A percentile compares a stretch with the other conserved stretches of the same genome.
These are phyloP conservation scores for Phyllopteryx taeniolatus DNA, from an alignment of 2,113 vertebrate species.

Conservation along the genomic window DNA sequence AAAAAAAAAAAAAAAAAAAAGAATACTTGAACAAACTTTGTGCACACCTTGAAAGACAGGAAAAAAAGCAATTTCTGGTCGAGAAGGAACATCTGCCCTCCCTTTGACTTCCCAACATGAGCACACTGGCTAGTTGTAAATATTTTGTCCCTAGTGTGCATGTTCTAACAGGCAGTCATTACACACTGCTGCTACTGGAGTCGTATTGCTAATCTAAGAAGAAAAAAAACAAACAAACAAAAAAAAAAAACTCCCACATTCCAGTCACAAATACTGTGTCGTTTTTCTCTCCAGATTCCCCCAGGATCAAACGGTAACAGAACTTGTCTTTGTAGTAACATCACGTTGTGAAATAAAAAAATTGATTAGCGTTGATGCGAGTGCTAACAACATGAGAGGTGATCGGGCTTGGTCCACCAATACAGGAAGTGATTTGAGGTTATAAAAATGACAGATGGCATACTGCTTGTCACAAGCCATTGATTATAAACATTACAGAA, in stretches of 20 bases:
- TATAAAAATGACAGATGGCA: too few species aligned
- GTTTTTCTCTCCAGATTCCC: neutral
- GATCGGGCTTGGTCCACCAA: neutral
- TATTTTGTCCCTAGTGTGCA: slow-evolving; percentile 53
- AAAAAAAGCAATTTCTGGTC: slow-evolving; percentile 5
- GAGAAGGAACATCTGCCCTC: slow-evolving; percentile 17
- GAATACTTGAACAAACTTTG: neutral
- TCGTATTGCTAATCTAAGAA: slow-evolving; percentile 47
- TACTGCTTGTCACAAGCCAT: too few species aligned
- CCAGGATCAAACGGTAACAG: neutral
- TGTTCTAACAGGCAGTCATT: slow-evolving; percentile 58
- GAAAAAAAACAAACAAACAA: slow-evolving; percentile 18
- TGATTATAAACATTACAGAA: too few species aligned
- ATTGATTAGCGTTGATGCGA: neutral
- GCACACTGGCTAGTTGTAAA: slow-evolving; percentile 35
- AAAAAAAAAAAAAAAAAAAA: neutral
- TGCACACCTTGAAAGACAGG: slow-evolving; percentile 9
- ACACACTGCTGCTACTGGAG: slow-evolving; percentile 42
- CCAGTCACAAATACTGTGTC: neutral
- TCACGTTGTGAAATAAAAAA: neutral
- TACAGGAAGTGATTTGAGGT: too few species aligned
- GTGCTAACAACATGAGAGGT: neutral
- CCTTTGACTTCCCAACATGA: slow-evolving; percentile 22
- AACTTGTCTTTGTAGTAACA: neutral
- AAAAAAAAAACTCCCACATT: slow-evolving; percentile 8